Evolutionary conservation across 2,113 vertebrate genomes (phyloP).

Genomic region (Sialia sialis): DNA sequence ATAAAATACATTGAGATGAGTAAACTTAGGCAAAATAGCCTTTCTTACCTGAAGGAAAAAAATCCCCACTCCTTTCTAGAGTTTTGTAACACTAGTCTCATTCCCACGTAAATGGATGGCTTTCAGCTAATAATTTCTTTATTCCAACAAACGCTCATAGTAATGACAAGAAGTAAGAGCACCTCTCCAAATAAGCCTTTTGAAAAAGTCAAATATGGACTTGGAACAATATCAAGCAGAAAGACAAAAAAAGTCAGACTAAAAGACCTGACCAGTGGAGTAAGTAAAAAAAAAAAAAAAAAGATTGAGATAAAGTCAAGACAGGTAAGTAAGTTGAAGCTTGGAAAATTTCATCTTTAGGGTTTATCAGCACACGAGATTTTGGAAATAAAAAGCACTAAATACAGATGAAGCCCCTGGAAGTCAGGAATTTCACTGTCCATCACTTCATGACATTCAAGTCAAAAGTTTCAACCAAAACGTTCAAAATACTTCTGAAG

Average conservation of each 20-base stretch:
- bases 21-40: background rate
- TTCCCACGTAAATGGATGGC: background rate
- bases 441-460: background rate
- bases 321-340: background rate
- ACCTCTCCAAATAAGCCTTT: background rate
- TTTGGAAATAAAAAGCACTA: background rate
- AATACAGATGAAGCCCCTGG: background rate
- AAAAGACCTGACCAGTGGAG: rapidly evolving
- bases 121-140: background rate
- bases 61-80: rapidly evolving
- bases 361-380: background rate
- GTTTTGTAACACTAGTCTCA: background rate
- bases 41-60: background rate
- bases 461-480: too few relatives aligned
- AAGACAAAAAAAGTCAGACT: background rate
- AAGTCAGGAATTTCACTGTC: background rate
- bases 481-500: background rate
- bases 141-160: background rate
- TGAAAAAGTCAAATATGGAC: background rate
- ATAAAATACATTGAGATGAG: background rate
- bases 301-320: background rate
- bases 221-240: background rate
- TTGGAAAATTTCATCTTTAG: background rate
- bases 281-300: background rate
- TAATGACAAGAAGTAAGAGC: background rate